A percentile compares a stretch with the other conserved stretches of the same genome.
These are phyloP conservation scores for Solea solea DNA, from an alignment of 2,113 vertebrate genomes.

Conservation along the genomic window DNA sequence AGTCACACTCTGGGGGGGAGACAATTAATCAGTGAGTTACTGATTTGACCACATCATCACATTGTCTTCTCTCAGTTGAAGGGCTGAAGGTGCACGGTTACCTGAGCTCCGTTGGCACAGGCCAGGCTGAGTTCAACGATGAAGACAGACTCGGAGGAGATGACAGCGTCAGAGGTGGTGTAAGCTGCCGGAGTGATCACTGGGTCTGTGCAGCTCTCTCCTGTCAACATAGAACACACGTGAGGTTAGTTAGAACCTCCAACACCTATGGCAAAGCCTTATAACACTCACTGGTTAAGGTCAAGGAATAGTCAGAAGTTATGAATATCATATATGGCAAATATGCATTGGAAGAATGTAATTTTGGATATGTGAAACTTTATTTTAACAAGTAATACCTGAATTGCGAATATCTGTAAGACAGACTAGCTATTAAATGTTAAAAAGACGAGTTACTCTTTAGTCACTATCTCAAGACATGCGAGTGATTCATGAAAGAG, in stretches of 20 bases:
- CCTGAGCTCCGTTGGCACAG: constrained; percentile 92
- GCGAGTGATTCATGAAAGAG: no score
- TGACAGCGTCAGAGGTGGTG: constrained; percentile 91
- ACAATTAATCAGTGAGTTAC: neutral
- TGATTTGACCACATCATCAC: fast-evolving
- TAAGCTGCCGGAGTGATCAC: constrained; percentile 90
- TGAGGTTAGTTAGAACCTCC: neutral
- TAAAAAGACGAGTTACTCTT: no score
- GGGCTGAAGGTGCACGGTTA: constrained; percentile 37
- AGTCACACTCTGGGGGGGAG: constrained; percentile 84
- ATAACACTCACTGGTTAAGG: no score
- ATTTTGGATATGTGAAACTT: no score
- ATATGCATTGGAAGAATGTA: no score
- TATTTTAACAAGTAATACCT: no score
- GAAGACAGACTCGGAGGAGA: constrained; percentile 91
- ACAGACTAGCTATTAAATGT: no score
- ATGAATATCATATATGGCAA: no score
- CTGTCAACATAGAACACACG: constrained; percentile 63
- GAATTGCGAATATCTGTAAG: no score
- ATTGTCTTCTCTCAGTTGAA: neutral
- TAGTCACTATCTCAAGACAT: no score
- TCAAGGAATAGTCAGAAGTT: no score
- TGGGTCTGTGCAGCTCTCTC: constrained; percentile 89
- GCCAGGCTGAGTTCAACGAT: constrained; percentile 91
- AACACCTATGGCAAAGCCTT: no score